A percentile compares a stretch with the other conserved stretches of the same genome.
These are phyloP conservation scores for Sarcophaga carnaria DNA, from an alignment of 2,888 invertebrate genomes.

Conservation along the genomic window DNA sequence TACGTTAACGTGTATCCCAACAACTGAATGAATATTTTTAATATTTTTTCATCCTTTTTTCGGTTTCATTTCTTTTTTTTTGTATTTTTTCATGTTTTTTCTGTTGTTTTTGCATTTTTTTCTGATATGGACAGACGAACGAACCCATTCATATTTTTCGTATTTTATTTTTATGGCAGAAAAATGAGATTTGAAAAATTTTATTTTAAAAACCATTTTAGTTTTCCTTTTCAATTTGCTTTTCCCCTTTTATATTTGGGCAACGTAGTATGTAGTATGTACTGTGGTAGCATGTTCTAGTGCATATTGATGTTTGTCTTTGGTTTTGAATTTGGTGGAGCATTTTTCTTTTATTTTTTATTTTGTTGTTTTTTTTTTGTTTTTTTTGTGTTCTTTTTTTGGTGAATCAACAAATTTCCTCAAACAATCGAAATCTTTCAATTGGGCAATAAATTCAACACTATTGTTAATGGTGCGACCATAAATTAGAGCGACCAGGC, in stretches of 20 bases:
- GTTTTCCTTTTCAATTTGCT: not conserved
- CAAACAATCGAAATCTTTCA: conserved; percentile 23
- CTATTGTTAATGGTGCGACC: conserved; percentile 44
- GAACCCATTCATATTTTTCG: not conserved
- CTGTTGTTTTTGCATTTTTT: no score
- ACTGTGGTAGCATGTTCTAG: not conserved
- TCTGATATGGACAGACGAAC: no score
- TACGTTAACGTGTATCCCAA: conserved; percentile 28
- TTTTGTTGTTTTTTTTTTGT: not conserved
- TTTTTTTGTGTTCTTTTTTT: not conserved
- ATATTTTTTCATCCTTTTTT: not conserved
- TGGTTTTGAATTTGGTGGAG: not conserved
- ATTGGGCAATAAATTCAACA: conserved; percentile 49
- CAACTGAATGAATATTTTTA: conserved; percentile 6
- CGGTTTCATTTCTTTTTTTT: not conserved
- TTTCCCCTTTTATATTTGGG: conserved; percentile 22
- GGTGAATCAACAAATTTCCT: conserved; percentile 40
- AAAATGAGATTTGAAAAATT: conserved; percentile 42
- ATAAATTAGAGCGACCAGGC: conserved; percentile 33
- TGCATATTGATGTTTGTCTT: not conserved
- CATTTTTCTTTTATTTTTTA: not conserved
- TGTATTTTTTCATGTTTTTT: no score
- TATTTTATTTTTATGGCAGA: conserved; percentile 47
- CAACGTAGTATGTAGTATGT: not conserved
- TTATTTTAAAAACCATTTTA: conserved; percentile 47